These are phyloP conservation scores for Syngnathus scovelli DNA, from an alignment of 2,113 vertebrate species.

Conservation along the genomic window DNA sequence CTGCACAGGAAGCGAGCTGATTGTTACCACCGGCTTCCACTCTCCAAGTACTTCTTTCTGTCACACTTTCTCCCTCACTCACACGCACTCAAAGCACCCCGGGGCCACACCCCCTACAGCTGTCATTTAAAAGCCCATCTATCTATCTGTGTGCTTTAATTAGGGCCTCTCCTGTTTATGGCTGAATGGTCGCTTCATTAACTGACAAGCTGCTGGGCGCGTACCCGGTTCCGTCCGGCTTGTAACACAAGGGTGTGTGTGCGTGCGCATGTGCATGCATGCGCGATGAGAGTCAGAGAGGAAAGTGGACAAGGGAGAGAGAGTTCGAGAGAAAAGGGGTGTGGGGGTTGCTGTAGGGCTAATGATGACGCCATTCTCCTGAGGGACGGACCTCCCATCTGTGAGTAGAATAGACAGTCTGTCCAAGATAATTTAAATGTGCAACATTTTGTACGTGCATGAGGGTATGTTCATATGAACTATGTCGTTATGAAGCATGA, in stretches of 20 bases:
- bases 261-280: conserved; percentile 3
- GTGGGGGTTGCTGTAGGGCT: conserved; percentile 56
- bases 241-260: conserved; percentile 11
- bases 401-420: conserved; percentile 38
- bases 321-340: conserved; percentile 18
- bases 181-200: conserved; percentile 61
- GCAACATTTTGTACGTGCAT: conserved; percentile 7
- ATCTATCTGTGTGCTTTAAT: conserved; percentile 58
- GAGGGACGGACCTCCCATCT: conserved; percentile 60
- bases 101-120: conserved; percentile 17
- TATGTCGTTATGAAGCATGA: not conserved
- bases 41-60: conserved; percentile 12
- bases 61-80: conserved; percentile 13
- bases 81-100: not conserved
- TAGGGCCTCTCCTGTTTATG: conserved; percentile 49
- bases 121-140: conserved; percentile 49
- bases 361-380: conserved; percentile 56
- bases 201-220: conserved; percentile 26
- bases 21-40: conserved; percentile 12
- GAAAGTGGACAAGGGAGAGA: not conserved
- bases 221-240: conserved; percentile 28
- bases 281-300: conserved; percentile 9
- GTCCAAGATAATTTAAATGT: conserved; percentile 10
- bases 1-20: conserved; percentile 37
- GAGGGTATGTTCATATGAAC: not conserved